These are phyloP conservation scores for Theretra japonica DNA, from an alignment of 2,888 invertebrate species.

Conservation along the genomic window DNA sequence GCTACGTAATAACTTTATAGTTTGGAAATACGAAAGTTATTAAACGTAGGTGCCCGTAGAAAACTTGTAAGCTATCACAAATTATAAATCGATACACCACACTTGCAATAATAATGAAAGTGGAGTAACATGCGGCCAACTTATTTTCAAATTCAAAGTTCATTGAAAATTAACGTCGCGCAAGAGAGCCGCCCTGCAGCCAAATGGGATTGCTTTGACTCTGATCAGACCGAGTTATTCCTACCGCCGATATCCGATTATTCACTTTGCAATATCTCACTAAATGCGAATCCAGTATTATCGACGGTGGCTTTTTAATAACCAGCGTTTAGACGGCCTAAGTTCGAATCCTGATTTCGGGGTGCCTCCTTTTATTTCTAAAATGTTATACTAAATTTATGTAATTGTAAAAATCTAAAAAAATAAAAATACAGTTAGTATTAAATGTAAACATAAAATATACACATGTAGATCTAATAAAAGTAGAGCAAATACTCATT, in stretches of 20 bases:
- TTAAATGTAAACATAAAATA: no score
- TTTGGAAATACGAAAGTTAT: conserved; percentile 8
- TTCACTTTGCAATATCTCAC: background rate
- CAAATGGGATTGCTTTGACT: conserved; percentile 71
- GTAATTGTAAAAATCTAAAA: no score
- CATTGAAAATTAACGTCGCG: conserved; percentile 69
- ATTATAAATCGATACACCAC: conserved; percentile 45
- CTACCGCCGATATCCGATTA: conserved; percentile 49
- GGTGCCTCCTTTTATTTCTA: no score
- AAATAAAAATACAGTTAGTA: no score
- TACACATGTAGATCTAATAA: no score
- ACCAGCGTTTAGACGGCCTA: no score
- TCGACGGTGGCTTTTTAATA: no score
- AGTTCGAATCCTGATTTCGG: no score
- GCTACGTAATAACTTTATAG: conserved; percentile 6
- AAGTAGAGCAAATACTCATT: no score
- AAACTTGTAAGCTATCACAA: conserved; percentile 39
- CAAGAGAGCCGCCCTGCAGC: conserved; percentile 61
- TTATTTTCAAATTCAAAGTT: conserved; percentile 74
- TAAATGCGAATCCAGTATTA: background rate
- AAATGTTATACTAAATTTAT: no score
- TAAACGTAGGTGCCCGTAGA: conserved; percentile 28
- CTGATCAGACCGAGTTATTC: conserved; percentile 57
- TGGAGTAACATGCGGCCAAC: conserved; percentile 53
- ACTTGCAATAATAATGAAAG: conserved; percentile 62